These are phyloP conservation scores for Dryobota labecula DNA, from an alignment of 2,888 invertebrate species.

Conservation along the genomic window DNA sequence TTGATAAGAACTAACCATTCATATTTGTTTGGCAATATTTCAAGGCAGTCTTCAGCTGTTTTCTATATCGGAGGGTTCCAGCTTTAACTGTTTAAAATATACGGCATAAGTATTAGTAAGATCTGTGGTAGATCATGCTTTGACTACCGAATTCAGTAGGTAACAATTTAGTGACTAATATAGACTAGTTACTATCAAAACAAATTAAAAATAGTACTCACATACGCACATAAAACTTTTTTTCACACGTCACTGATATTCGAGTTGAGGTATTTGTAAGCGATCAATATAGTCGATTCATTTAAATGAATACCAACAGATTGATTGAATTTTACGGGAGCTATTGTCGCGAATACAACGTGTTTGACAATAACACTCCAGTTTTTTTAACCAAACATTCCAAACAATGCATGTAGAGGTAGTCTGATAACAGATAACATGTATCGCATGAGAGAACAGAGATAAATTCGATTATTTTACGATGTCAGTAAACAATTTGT, in stretches of 20 bases:
- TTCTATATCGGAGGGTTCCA: constrained; percentile 10
- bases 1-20: constrained; percentile 54
- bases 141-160: not conserved
- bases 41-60: constrained; percentile 40
- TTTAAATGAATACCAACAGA: constrained; percentile 17
- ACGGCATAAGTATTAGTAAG: not conserved
- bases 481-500: constrained; percentile 27
- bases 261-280: constrained; percentile 32
- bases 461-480: constrained; percentile 60
- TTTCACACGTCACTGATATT: constrained; percentile 47
- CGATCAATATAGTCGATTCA: constrained; percentile 40
- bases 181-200: constrained; percentile 23
- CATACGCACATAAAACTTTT: constrained; percentile 42
- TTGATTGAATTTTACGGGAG: constrained; percentile 37
- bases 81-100: not conserved
- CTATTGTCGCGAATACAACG: constrained; percentile 42
- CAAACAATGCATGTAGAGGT: constrained; percentile 60
- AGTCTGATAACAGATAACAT: constrained; percentile 68
- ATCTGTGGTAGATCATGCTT: not conserved
- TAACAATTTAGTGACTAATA: constrained; percentile 3
- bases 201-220: constrained; percentile 61
- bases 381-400: constrained; percentile 35
- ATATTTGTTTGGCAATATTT: constrained; percentile 52
- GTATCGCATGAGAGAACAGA: constrained; percentile 58
- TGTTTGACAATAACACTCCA: constrained; percentile 53